phyloP scores from a whole-genome alignment of 2,888 invertebrate species.

The Lymantria monacha region DNA sequence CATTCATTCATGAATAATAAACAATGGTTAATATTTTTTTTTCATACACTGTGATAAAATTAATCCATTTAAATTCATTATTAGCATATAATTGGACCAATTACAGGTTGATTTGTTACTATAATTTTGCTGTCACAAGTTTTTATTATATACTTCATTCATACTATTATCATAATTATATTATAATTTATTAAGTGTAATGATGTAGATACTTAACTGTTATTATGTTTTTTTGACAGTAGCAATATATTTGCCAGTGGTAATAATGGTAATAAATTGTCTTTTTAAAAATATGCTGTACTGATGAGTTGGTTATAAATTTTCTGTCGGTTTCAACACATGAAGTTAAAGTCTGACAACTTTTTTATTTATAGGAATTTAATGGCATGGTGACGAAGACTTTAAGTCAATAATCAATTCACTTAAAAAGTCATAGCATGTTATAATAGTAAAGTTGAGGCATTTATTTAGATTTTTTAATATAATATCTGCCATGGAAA shows the following conservation, averaged over 20 bases:
- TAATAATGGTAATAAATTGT: no score
- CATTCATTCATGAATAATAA: slow-evolving; percentile 13
- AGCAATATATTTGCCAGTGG: no score
- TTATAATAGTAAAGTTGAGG: no score
- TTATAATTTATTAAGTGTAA: not conserved
- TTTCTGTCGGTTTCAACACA: no score
- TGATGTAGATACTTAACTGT: not conserved
- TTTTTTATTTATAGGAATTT: no score
- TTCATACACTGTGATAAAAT: not conserved
- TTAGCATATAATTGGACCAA: slow-evolving; percentile 23
- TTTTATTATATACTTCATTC: slow-evolving; percentile 3
- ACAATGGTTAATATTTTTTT: slow-evolving; percentile 9
- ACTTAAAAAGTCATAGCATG: not conserved
- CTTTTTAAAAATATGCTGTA: no score
- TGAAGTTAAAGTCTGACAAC: no score
- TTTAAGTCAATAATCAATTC: no score
- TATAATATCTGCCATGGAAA: no score
- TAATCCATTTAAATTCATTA: slow-evolving; percentile 10
- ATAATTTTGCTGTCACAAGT: slow-evolving; percentile 13
- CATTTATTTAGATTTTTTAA: no score
- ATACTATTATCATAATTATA: not conserved
- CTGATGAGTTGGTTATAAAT: no score
- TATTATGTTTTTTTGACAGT: not conserved
- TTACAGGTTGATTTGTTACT: slow-evolving; percentile 14
- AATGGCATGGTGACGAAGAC: no score